Conservation (phyloP, 1,140 invertebrate genomes). For the Calliopsis andreniformis region DNA sequence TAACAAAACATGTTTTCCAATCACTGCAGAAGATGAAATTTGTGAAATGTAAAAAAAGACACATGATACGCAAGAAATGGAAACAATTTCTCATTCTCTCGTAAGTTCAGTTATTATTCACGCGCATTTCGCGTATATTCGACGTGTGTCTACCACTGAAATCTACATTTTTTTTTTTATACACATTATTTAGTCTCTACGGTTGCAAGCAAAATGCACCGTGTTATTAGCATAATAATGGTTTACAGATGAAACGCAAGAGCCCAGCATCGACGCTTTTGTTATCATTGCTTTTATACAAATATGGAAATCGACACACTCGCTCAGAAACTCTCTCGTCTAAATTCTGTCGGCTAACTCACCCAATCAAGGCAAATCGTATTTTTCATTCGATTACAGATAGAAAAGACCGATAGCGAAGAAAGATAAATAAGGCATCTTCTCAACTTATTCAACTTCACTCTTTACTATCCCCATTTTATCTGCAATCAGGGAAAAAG, state of each 20-base stretch:
- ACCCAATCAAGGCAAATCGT: too few species aligned
- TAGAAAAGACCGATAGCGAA: too few species aligned
- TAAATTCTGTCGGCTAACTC: too few species aligned
- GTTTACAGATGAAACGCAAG: constrained; percentile 37
- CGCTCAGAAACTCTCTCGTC: constrained; percentile 12
- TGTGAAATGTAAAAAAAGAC: background rate
- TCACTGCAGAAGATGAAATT: background rate
- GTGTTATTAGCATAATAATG: constrained; percentile 17
- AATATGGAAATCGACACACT: background rate
- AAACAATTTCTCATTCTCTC: background rate
- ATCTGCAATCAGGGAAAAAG: too few species aligned
- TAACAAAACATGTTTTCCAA: background rate
- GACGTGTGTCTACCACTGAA: constrained; percentile 15
- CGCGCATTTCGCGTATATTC: constrained; percentile 7
- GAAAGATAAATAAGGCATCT: too few species aligned
- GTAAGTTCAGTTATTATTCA: constrained; percentile 19
- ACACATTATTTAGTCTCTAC: constrained; percentile 35
- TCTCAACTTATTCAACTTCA: too few species aligned
- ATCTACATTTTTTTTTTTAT: constrained; percentile 19
- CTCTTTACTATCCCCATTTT: too few species aligned
- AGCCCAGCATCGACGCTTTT: constrained; percentile 14
- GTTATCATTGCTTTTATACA: background rate
- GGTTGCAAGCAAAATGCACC: background rate
- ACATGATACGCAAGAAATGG: constrained; percentile 11
- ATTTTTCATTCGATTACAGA: too few species aligned